These are phyloP conservation scores for Brachionus angularis DNA, from an alignment of 1,140 invertebrate species.

Conservation along the genomic window DNA sequence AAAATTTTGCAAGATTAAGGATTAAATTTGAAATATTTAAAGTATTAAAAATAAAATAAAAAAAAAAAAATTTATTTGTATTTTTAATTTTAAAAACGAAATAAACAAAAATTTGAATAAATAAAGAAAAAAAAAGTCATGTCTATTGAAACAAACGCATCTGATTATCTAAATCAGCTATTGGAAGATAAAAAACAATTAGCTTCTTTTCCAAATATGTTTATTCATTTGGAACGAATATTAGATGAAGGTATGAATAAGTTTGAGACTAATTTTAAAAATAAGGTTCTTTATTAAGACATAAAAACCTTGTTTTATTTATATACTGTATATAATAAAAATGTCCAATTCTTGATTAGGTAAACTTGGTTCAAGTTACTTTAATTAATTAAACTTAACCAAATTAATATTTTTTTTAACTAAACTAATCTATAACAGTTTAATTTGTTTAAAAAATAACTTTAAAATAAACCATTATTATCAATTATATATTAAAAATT, in stretches of 20 bases:
- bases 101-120: neutral
- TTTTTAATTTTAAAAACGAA: constrained; percentile 45
- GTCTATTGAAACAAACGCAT: constrained; percentile 34
- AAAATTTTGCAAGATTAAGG: constrained; percentile 8
- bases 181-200: constrained; percentile 99
- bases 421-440: too few species aligned
- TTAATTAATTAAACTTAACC: constrained; percentile 24
- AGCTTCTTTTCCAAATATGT: constrained; percentile 96
- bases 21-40: too few species aligned
- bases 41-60: constrained; percentile 2
- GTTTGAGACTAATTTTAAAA: constrained; percentile 4
- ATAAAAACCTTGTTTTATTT: neutral
- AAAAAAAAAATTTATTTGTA: constrained; percentile 16
- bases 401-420: too few species aligned
- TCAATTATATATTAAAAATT: too few species aligned
- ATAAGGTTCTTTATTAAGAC: neutral
- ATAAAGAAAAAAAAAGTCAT: constrained; percentile 6
- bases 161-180: constrained; percentile 97
- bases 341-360: too few species aligned
- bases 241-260: constrained; percentile 85
- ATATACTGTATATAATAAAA: neutral
- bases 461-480: too few species aligned
- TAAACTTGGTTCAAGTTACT: too few species aligned
- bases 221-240: constrained; percentile 95
- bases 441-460: too few species aligned